phyloP scores from a whole-genome alignment of 2,113 vertebrate genomes.

The Sorex fumeus region DNA sequence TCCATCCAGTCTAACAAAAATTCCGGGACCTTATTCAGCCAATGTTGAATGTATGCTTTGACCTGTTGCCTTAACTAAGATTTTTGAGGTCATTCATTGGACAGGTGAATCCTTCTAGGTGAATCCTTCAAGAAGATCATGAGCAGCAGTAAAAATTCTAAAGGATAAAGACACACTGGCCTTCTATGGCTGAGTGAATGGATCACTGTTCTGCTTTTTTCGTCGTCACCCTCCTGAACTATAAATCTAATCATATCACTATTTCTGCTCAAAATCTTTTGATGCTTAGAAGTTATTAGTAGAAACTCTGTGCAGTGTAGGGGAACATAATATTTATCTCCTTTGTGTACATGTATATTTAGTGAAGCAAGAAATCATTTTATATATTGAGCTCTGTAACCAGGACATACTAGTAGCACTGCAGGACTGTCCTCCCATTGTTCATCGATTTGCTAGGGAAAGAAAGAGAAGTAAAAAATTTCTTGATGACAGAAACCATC shows the following conservation, averaged over 20 bases:
- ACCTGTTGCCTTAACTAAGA: not conserved
- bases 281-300: not conserved
- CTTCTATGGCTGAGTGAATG: not conserved
- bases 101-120: not conserved
- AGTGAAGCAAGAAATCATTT: not conserved
- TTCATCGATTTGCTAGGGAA: no score
- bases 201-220: not conserved
- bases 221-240: not conserved
- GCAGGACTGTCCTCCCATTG: no score
- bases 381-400: not conserved
- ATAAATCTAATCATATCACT: not conserved
- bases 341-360: not conserved
- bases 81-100: not conserved
- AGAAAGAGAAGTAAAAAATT: no score
- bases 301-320: not conserved
- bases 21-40: not conserved
- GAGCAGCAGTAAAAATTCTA: not conserved
- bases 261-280: not conserved
- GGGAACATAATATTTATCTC: no score
- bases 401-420: not conserved
- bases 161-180: not conserved
- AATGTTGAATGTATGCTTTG: not conserved
- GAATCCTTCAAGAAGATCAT: not conserved
- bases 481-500: no score
- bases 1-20: not conserved